Base-by-base conservation (phyloP, 2,888 invertebrate species). In the Buathra laborator region DNA sequence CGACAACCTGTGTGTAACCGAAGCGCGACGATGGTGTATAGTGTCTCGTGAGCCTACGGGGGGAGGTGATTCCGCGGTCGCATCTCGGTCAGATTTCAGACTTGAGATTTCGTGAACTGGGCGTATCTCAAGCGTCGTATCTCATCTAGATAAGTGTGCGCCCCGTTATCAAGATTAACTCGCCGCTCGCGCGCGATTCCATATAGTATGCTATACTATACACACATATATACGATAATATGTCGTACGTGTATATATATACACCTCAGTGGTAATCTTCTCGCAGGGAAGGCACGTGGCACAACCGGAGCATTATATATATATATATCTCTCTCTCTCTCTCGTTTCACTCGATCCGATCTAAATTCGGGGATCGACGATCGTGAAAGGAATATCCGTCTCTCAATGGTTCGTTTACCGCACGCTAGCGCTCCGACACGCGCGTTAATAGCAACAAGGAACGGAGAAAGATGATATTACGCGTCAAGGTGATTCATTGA, bases 51-150 rank as follows among this genome's bases (percentile, higher is more conserved):
- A 72, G 71, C 67, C 44, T 72, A 37, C 37, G 37, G 37, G 7
- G 37, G 7, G 37, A 37, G 76, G 76, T 72, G 76, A 85, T 85
- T 87, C 86, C 86, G 86, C 84, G 86, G 89, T 89, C 89, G 88
- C 90, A 89, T 90, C 90, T 88, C 89, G 88, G 88, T 90, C 89
- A 90, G 90, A 92, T 93, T 92, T 92, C 91, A 90, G 90, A 90
- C 90, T 90, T 90, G 86, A 91, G 90, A 91, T 92, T 91, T 91
- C 88, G 90, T 86, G 87, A 84, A 81, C 71, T 79, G 90, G 90
- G 90, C 90, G 91, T 92, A 93, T 93, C 93, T 93, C 90, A 90
- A 92, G 91, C 92, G 91, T 85, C 89, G 89, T 93, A 93, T 93
- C 93, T 93, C 92, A 93, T 93, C 93, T 91, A 92, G 93, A 93